Evolutionary conservation across 2,888 invertebrate species (phyloP).

Genomic region (Tiphia femorata): DNA sequence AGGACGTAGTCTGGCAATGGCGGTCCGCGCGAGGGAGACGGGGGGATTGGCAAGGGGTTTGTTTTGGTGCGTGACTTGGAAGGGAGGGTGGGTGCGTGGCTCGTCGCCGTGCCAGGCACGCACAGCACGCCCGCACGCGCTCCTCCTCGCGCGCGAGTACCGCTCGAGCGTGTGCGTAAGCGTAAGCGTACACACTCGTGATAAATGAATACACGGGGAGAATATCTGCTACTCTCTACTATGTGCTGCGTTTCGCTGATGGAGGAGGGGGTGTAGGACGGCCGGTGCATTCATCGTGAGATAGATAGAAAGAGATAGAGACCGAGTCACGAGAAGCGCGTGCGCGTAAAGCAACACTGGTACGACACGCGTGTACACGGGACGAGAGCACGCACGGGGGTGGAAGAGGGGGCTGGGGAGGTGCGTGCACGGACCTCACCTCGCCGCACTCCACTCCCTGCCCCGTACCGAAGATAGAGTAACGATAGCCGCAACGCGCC

Average conservation of each 20-base stretch:
- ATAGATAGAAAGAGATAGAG: background rate
- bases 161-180: background rate
- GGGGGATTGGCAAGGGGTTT: slow-evolving; percentile 33
- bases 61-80: slow-evolving; percentile 49
- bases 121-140: slow-evolving; percentile 32
- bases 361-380: no score
- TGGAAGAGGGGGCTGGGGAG: background rate
- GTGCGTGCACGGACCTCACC: slow-evolving; percentile 34
- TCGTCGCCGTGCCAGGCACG: slow-evolving; percentile 43
- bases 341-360: no score
- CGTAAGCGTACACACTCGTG: background rate
- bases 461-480: slow-evolving; percentile 45
- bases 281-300: background rate
- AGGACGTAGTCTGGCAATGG: background rate
- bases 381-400: background rate
- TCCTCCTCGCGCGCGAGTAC: background rate
- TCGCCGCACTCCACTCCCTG: slow-evolving; percentile 16
- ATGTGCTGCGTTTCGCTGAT: no score
- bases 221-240: no score
- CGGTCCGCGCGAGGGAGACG: background rate
- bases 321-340: no score
- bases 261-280: no score
- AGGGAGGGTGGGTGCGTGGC: slow-evolving; percentile 32
- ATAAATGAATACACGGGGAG: background rate
- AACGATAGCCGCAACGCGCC: slow-evolving; percentile 46